phyloP scores from a whole-genome alignment of 2,113 vertebrate species.

The Eptatretus burgeri region DNA sequence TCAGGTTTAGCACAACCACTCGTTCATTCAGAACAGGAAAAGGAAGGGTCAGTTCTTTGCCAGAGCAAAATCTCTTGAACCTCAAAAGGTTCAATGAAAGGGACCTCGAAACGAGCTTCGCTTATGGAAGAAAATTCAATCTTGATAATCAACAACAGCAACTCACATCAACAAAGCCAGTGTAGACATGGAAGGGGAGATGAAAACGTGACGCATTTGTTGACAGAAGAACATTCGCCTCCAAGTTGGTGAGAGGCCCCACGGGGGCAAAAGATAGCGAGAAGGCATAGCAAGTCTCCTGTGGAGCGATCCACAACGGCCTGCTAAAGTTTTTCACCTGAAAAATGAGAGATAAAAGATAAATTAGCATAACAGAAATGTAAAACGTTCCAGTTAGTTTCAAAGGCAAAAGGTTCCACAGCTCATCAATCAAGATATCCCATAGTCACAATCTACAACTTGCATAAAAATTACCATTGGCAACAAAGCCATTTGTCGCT shows the following conservation, averaged over 20 bases:
- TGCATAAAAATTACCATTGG: no score
- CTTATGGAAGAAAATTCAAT: slow-evolving; percentile 7
- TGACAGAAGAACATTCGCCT: slow-evolving; percentile 81
- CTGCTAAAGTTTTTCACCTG: slow-evolving; percentile 81
- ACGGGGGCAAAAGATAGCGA: slow-evolving; percentile 63
- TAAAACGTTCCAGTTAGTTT: not conserved
- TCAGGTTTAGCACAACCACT: no score
- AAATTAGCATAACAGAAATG: not conserved
- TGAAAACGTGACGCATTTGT: slow-evolving; percentile 95
- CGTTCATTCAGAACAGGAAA: no score
- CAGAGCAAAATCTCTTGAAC: not conserved
- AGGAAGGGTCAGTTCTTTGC: not conserved
- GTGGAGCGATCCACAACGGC: slow-evolving; percentile 50
- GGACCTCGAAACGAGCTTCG: not conserved
- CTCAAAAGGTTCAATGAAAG: no score
- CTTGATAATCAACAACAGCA: no score
- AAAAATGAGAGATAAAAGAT: not conserved
- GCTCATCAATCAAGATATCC: not conserved
- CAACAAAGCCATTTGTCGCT: no score
- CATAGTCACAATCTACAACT: no score
- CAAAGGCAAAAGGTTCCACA: not conserved
- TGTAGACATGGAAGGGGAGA: slow-evolving; percentile 72
- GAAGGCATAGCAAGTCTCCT: slow-evolving; percentile 63
- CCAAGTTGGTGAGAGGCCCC: slow-evolving; percentile 30
- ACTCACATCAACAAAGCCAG: slow-evolving; percentile 79